These are phyloP conservation scores for Cecidostiba fungosa DNA, from an alignment of 2,888 invertebrate species.

Conservation along the genomic window DNA sequence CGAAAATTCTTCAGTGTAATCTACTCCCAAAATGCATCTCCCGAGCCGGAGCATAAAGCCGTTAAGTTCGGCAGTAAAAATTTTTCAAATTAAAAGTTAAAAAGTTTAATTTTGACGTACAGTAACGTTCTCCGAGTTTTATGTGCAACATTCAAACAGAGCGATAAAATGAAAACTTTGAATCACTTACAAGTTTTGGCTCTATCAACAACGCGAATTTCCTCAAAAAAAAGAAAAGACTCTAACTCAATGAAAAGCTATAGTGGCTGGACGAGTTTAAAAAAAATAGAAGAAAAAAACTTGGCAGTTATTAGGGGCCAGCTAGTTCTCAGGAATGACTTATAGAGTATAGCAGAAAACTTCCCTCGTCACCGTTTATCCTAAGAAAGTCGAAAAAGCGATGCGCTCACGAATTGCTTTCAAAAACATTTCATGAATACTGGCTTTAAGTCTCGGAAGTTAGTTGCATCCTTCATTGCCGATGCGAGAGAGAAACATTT, in stretches of 20 bases:
- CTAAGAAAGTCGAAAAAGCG: slow-evolving; percentile 59
- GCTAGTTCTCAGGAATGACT: slow-evolving; percentile 75
- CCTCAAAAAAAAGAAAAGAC: slow-evolving; percentile 60
- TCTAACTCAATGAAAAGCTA: slow-evolving; percentile 58
- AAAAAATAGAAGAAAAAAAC: slow-evolving; percentile 69
- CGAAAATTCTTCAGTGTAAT: slow-evolving; percentile 37
- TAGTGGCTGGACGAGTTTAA: slow-evolving; percentile 71
- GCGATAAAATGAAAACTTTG: slow-evolving; percentile 39
- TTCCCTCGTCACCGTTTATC: slow-evolving; percentile 70
- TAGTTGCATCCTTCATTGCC: background rate
- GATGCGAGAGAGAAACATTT: background rate
- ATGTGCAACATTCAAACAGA: slow-evolving; percentile 7
- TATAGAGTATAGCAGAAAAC: slow-evolving; percentile 74
- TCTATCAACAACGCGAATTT: slow-evolving; percentile 29
- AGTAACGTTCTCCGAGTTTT: background rate
- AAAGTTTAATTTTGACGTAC: slow-evolving; percentile 17
- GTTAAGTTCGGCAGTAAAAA: background rate
- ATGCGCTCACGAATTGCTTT: slow-evolving; percentile 56
- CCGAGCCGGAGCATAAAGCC: slow-evolving; percentile 33
- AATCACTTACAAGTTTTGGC: background rate
- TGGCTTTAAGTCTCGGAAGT: background rate
- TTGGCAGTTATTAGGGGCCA: slow-evolving; percentile 66
- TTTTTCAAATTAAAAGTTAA: slow-evolving; percentile 30
- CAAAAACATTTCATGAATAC: background rate
- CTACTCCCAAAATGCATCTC: slow-evolving; percentile 18